These are phyloP conservation scores for Dione vanillae DNA, from an alignment of 2,888 invertebrate species.

Conservation along the genomic window DNA sequence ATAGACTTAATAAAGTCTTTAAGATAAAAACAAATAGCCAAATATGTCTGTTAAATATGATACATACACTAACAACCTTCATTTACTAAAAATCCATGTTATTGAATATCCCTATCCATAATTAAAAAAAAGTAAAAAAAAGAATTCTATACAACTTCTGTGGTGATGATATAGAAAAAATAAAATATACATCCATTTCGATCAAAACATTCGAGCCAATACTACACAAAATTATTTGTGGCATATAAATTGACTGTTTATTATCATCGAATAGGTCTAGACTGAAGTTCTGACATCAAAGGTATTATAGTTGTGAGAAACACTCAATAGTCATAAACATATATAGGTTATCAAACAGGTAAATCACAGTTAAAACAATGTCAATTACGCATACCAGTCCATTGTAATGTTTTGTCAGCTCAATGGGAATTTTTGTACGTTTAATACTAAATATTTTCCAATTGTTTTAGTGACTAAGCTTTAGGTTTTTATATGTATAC, in stretches of 20 bases:
- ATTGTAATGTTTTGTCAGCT: not conserved
- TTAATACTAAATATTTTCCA: slow-evolving; percentile 3
- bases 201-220: not conserved
- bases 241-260: not conserved
- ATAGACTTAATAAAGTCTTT: too few species aligned
- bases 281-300: slow-evolving; percentile 4
- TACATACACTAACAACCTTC: too few species aligned
- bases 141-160: too few species aligned
- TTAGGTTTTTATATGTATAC: too few species aligned
- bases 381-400: not conserved
- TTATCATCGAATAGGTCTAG: not conserved
- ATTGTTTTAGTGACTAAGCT: not conserved
- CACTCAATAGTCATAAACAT: not conserved
- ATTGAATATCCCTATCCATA: too few species aligned
- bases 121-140: too few species aligned
- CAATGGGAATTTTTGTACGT: not conserved
- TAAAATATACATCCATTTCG: too few species aligned
- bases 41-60: too few species aligned
- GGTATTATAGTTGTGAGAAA: not conserved
- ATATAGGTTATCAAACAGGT: slow-evolving; percentile 1
- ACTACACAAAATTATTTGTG: not conserved
- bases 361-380: slow-evolving; percentile 12
- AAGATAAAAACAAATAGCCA: too few species aligned
- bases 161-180: too few species aligned
- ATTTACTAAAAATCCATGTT: too few species aligned